These are phyloP conservation scores for Drosophila niveifrons DNA, from an alignment of 2,888 invertebrate species.

Conservation along the genomic window DNA sequence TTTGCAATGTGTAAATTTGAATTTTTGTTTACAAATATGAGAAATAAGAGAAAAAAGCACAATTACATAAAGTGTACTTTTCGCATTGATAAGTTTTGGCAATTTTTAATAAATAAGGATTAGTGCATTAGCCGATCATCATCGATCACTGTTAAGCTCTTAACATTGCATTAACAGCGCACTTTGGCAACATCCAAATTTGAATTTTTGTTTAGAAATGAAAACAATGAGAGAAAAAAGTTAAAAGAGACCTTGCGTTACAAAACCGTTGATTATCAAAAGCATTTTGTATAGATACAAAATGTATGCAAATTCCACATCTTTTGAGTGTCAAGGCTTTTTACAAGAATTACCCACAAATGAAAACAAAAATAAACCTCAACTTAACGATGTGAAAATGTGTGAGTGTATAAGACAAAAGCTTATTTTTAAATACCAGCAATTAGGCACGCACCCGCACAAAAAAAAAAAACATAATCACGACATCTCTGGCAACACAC, in stretches of 20 bases:
- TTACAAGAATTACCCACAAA: slow-evolving; percentile 60
- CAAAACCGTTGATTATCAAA: slow-evolving; percentile 60
- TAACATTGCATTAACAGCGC: slow-evolving; percentile 7
- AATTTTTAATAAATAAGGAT: not conserved
- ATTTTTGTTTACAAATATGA: too few relatives aligned
- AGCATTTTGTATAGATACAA: slow-evolving; percentile 48
- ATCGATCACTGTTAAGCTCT: slow-evolving; percentile 18
- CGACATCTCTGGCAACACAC: slow-evolving; percentile 28
- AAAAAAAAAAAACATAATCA: slow-evolving; percentile 33
- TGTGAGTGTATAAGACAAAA: slow-evolving; percentile 56
- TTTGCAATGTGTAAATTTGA: too few relatives aligned
- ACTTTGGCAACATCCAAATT: slow-evolving; percentile 9
- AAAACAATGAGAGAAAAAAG: slow-evolving; percentile 32
- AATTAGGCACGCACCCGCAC: slow-evolving; percentile 76
- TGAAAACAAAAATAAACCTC: slow-evolving; percentile 43
- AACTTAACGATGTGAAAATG: slow-evolving; percentile 75
- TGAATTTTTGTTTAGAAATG: slow-evolving; percentile 13
- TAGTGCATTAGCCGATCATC: too few relatives aligned
- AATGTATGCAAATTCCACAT: slow-evolving; percentile 69
- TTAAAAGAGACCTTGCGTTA: slow-evolving; percentile 45
- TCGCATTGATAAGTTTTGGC: too few relatives aligned
- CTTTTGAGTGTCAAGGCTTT: slow-evolving; percentile 72
- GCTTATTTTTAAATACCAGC: slow-evolving; percentile 58
- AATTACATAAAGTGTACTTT: too few relatives aligned
- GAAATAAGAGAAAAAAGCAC: too few relatives aligned